Evolutionary conservation across 2,888 invertebrate species (phyloP).

Genomic region (Stenodera caucasica): DNA sequence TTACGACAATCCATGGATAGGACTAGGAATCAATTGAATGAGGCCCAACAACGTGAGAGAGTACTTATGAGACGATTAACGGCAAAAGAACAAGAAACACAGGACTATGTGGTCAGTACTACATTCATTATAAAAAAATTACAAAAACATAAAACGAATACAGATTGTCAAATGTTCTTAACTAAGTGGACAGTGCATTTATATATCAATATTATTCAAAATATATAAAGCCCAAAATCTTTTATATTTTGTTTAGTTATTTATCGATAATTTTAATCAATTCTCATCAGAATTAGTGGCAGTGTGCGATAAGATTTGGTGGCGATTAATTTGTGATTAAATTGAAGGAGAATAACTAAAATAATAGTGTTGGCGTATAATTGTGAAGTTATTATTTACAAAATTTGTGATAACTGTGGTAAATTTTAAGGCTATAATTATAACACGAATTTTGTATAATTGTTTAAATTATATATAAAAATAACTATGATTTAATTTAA

Average conservation of each 20-base stretch:
- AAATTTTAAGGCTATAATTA: background rate
- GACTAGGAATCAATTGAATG: slow-evolving; percentile 77
- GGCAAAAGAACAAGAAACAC: slow-evolving; percentile 95
- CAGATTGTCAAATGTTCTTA: slow-evolving; percentile 55
- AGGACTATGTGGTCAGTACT: slow-evolving; percentile 93
- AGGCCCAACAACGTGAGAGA: slow-evolving; percentile 89
- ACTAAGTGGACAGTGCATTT: slow-evolving; percentile 27
- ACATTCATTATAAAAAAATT: slow-evolving; percentile 29
- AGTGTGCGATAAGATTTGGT: no score
- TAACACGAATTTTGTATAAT: background rate
- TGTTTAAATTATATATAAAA: no score
- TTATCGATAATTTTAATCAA: no score
- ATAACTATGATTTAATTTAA: no score
- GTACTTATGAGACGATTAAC: slow-evolving; percentile 89
- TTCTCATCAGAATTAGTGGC: no score
- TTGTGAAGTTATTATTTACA: no score
- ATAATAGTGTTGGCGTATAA: no score
- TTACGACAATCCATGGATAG: slow-evolving; percentile 78
- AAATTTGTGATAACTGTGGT: background rate
- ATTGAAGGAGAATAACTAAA: no score
- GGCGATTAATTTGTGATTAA: no score
- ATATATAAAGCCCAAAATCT: no score
- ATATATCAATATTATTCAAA: no score
- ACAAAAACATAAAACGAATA: slow-evolving; percentile 11
- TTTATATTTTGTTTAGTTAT: no score